Evolutionary conservation across 2,888 invertebrate species (phyloP).

Genomic region (Drosophila greeni): DNA sequence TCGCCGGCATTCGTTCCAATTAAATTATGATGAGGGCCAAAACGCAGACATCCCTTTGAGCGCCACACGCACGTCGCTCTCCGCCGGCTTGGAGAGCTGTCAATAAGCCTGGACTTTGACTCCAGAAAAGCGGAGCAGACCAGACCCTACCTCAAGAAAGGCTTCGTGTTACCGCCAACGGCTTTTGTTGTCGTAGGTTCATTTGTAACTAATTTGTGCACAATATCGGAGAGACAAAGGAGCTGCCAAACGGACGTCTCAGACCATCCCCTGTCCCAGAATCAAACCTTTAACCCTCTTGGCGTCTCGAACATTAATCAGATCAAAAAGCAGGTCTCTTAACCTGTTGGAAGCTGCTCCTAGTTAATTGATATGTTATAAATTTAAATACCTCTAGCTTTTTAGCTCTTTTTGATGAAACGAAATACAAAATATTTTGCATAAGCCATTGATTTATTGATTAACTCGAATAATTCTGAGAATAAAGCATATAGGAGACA

Average conservation of each 20-base stretch:
- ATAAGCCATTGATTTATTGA: constrained; percentile 7
- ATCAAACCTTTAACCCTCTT: constrained; percentile 18
- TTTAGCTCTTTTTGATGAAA: not conserved
- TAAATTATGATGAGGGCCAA: constrained; percentile 32
- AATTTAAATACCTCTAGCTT: not conserved
- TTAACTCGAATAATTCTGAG: not conserved
- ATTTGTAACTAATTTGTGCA: constrained; percentile 74
- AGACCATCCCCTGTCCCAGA: not conserved
- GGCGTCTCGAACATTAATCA: not conserved
- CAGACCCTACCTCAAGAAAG: constrained; percentile 24
- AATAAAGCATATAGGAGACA: not conserved
- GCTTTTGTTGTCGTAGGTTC: constrained; percentile 69
- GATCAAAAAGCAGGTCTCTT: not conserved
- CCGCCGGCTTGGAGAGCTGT: constrained; percentile 39
- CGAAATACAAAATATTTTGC: not conserved
- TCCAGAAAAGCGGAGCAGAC: constrained; percentile 8
- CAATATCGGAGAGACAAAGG: too few relatives aligned
- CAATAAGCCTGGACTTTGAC: too few relatives aligned
- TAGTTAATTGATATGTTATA: constrained; percentile 3
- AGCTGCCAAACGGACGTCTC: constrained; percentile 7
- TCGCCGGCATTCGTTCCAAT: constrained; percentile 43
- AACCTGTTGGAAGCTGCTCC: not conserved
- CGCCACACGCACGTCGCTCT: constrained; percentile 41
- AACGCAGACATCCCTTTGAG: constrained; percentile 38
- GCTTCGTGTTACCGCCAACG: constrained; percentile 61